Conservation (phyloP, 2,888 invertebrate genomes). For the Atethmia centrago region DNA sequence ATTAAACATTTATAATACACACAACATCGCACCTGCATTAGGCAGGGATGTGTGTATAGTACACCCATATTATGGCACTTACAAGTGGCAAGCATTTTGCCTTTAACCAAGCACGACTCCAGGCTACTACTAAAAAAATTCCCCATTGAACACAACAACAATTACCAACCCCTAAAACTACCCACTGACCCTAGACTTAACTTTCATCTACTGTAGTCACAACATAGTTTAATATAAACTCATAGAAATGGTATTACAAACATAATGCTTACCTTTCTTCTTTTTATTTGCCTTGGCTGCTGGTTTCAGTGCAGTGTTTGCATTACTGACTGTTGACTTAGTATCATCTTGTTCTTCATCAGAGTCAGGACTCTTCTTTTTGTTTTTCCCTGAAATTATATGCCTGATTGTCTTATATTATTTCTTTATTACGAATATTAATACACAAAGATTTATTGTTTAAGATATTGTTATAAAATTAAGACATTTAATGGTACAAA, state of each 20-base stretch:
- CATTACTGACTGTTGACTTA: conserved; percentile 78
- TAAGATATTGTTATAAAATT: neutral
- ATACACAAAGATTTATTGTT: neutral
- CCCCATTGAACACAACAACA: neutral
- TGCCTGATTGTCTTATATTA: neutral
- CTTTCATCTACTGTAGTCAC: neutral
- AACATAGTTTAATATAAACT: neutral
- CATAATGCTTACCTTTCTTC: conserved; percentile 82
- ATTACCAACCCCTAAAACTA: no score
- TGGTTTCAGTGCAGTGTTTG: conserved; percentile 76
- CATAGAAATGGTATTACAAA: neutral
- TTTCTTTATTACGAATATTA: neutral
- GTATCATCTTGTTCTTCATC: conserved; percentile 86
- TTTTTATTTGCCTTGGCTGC: conserved; percentile 81
- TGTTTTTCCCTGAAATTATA: conserved; percentile 80
- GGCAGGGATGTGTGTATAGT: neutral
- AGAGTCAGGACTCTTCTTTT: conserved; percentile 85
- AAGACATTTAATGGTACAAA: no score
- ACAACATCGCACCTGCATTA: neutral
- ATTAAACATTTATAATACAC: neutral
- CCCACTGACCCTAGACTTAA: no score
- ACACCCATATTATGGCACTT: neutral
- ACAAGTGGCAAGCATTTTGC: neutral
- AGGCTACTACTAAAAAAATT: neutral
- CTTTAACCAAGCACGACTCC: neutral